These are phyloP conservation scores for Entelurus aequoreus DNA, from an alignment of 2,113 vertebrate genomes.

Conservation along the genomic window DNA sequence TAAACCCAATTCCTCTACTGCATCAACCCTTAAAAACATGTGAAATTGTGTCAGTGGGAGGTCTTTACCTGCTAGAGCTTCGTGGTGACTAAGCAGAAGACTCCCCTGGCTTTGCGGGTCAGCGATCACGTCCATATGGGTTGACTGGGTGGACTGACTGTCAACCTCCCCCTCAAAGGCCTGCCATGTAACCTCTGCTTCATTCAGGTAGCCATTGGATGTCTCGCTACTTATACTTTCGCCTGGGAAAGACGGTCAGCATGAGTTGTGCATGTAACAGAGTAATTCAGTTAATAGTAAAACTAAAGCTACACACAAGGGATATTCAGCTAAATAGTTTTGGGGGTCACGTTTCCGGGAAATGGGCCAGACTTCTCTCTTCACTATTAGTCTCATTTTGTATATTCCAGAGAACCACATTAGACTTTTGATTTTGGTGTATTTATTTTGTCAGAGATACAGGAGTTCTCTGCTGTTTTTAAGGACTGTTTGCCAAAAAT, in stretches of 20 bases:
- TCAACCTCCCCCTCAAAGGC: slow-evolving; percentile 82
- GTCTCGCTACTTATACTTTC: slow-evolving; percentile 86
- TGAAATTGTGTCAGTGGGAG: background rate
- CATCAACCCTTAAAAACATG: background rate
- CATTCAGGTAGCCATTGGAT: slow-evolving; percentile 76
- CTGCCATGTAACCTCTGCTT: slow-evolving; percentile 82
- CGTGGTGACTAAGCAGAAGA: slow-evolving; percentile 84
- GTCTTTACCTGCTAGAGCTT: slow-evolving; percentile 79
- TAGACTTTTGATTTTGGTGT: no score
- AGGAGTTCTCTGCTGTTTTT: no score
- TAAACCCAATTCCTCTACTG: background rate
- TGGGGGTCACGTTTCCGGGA: no score
- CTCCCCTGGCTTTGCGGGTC: slow-evolving; percentile 76
- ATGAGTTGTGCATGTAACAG: background rate
- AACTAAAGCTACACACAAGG: no score
- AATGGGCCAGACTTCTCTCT: no score
- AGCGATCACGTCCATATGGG: slow-evolving; percentile 67
- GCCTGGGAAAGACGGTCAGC: slow-evolving; percentile 60
- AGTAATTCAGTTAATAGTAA: background rate
- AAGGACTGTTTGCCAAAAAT: no score
- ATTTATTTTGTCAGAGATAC: no score
- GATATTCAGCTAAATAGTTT: no score
- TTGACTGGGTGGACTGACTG: slow-evolving; percentile 68
- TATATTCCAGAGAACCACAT: no score
- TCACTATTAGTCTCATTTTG: no score